Base-by-base conservation (phyloP, 2,888 invertebrate genomes). In the Ectropis crepuscularia region DNA sequence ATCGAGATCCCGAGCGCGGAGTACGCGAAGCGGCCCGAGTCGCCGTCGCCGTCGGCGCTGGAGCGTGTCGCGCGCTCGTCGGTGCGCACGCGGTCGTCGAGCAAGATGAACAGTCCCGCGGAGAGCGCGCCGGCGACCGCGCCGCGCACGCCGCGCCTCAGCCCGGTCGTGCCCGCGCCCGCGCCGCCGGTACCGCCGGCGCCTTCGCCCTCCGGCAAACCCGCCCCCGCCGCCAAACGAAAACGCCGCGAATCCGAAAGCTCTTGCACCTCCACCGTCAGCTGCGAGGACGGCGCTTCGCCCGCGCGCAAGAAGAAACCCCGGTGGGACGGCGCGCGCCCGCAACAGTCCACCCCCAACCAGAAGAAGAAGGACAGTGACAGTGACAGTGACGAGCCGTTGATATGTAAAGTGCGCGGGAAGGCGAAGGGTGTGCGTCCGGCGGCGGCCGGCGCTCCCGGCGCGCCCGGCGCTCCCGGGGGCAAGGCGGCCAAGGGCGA, bases 191-290 rank as follows among this genome's bases (percentile, higher is more conserved):
- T 60, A n/a, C 63, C 84, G 74, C 69, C 82, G 79, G 59, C 87
- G 86, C 82, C 11, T 87, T 86, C 69, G 95, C 81, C 92, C 6
- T 73, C 79, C 5, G 76, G 81, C 76, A 58, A 50, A 95, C 95
- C 81, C 92, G 6, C 73, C 79, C 8, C 79, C 83, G 74, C 61
- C 16, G 91, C 87, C 12, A 97, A 97, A 82, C 94, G 97, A 63
- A 96, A 96, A 83, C 94, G 97, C 51, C 95, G 96, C 78, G 97
- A 96, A 79, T 96, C 96, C 0, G 97, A 97, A 76, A 96, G 96
- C 84, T 95, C 95, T 47, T 93, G 93, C 68, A 94, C 95, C 0
- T 95, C 95, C 0, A 94, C 94, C 71, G 90, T 94, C 53, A 95
- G 95, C 77, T 94, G 94, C 73, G 95, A 94, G 72, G 93, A 93